These are phyloP conservation scores for Tetragonisca angustula DNA, from an alignment of 2,888 invertebrate species.

Conservation along the genomic window DNA sequence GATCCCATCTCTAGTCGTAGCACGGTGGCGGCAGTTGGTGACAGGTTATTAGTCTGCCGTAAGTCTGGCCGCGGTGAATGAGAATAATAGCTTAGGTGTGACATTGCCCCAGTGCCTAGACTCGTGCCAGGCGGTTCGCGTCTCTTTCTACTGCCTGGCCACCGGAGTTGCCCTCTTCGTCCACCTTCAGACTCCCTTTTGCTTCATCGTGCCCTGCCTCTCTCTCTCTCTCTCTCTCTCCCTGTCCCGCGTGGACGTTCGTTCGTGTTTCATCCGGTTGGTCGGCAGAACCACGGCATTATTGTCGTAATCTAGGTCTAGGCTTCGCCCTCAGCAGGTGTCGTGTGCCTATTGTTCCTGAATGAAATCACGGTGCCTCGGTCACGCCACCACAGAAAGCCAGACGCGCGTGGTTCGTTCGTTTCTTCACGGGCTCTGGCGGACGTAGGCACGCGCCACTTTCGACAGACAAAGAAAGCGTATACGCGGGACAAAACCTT, in stretches of 20 bases:
- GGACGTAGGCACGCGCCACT: not conserved
- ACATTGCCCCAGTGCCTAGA: slow-evolving; percentile 80
- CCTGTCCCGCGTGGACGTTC: slow-evolving; percentile 29
- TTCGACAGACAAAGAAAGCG: not conserved
- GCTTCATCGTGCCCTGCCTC: slow-evolving; percentile 27
- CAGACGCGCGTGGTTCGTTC: slow-evolving; percentile 11
- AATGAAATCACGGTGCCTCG: slow-evolving; percentile 75
- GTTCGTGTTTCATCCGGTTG: slow-evolving; percentile 25
- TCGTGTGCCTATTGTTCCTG: slow-evolving; percentile 78
- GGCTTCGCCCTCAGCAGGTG: slow-evolving; percentile 76
- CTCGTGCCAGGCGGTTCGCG: slow-evolving; percentile 70
- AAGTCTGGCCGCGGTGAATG: slow-evolving; percentile 76
- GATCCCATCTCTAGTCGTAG: no score
- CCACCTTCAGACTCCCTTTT: slow-evolving; percentile 1
- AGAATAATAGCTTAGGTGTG: slow-evolving; percentile 81
- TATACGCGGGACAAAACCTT: slow-evolving; percentile 69
- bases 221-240: slow-evolving; percentile 40
- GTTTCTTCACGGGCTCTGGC: not conserved
- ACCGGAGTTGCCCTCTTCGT: slow-evolving; percentile 19
- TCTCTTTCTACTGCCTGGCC: slow-evolving; percentile 33
- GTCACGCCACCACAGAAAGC: slow-evolving; percentile 61
- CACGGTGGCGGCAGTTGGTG: slow-evolving; percentile 68
- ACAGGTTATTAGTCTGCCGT: slow-evolving; percentile 80
- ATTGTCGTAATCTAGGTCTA: slow-evolving; percentile 80
- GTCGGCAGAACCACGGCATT: slow-evolving; percentile 65